These are phyloP conservation scores for Phyllotis vaccarum DNA, from an alignment of 2,797 vertebrate genomes.

Conservation along the genomic window DNA sequence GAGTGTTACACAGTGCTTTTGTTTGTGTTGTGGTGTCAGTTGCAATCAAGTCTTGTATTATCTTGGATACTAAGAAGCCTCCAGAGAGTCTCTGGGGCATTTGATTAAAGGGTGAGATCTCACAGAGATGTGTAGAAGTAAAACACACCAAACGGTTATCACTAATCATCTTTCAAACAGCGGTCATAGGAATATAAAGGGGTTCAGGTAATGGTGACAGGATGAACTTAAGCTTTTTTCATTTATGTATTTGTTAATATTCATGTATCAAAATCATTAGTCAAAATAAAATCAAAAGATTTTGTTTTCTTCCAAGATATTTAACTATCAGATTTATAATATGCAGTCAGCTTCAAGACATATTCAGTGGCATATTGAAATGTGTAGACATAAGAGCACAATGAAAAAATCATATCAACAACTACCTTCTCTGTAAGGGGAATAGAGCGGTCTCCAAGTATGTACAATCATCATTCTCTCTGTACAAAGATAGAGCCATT, in stretches of 20 bases:
- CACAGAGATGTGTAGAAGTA: neutral
- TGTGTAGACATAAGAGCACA: neutral
- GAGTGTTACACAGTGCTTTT: conserved; percentile 26
- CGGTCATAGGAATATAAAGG: neutral
- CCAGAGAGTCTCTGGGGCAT: neutral
- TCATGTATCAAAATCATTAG: neutral
- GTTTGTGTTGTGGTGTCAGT: neutral
- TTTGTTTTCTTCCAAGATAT: conserved; percentile 32
- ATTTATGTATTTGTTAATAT: conserved; percentile 5
- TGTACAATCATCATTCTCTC: neutral
- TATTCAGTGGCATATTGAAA: neutral
- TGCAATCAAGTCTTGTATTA: conserved; percentile 59
- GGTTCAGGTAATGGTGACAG: neutral
- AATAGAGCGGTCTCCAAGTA: neutral
- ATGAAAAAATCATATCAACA: neutral
- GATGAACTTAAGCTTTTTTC: neutral
- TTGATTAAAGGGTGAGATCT: conserved; percentile 23
- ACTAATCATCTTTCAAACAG: neutral
- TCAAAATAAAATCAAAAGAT: neutral
- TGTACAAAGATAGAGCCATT: neutral
- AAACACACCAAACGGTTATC: neutral
- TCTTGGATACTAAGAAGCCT: conserved; percentile 37
- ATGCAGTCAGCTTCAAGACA: neutral
- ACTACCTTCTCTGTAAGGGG: neutral
- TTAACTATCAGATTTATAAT: neutral